Base-by-base conservation (phyloP, 2,888 invertebrate genomes). In the Linyphia triangularis region DNA sequence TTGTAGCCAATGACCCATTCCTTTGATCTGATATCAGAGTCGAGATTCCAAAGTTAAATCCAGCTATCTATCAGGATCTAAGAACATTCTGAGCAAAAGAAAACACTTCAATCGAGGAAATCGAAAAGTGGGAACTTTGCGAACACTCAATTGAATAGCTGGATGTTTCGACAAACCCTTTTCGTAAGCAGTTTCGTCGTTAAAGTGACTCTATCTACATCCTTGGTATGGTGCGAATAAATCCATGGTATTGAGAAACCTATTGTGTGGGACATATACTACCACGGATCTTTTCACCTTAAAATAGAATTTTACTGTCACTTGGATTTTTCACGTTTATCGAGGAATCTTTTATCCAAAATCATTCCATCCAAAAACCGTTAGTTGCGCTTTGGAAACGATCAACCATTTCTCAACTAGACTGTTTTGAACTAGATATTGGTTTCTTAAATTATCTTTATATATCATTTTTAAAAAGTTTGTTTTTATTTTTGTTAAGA, bases 31-130 rank as follows among this genome's bases (percentile, higher is more conserved):
- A 30, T 51, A 67, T 51, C 43, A 13, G 65, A 79, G 67, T 67
- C n/a, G 65, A 51, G 63, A 79, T 63, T 63, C 30, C 16, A 24
- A 51, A 22, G 43, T 65, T 24, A 63, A 61, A 43, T 65, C 67
- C 9, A 51, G 22, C 65, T 51, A 79, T 79, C 78, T 51, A 30
- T 79, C 78, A 30, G 40, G 65, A 28, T 79, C 28, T 61, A 26
- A 51, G 30, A 67, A 26, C 40, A 51, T 19, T 24, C 40, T 6
- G 24, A 26, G 63, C 40, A 30, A 40, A 77, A 77, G 33, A 51
- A 79, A 30, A 28, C 30, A 67, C 16, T 79, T 43, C 16, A 79
- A 37, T 22, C 61, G 33, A 24, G 40, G 61, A 63, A 63, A 63
- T 63, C 77, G 77, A n/a, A 63, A 43, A 61, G 26, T 2, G 67